A percentile compares a stretch with the other conserved stretches of the same genome.
These are phyloP conservation scores for Sycophila sp. DNA, from an alignment of 1,140 invertebrate genomes.

Conservation along the genomic window DNA sequence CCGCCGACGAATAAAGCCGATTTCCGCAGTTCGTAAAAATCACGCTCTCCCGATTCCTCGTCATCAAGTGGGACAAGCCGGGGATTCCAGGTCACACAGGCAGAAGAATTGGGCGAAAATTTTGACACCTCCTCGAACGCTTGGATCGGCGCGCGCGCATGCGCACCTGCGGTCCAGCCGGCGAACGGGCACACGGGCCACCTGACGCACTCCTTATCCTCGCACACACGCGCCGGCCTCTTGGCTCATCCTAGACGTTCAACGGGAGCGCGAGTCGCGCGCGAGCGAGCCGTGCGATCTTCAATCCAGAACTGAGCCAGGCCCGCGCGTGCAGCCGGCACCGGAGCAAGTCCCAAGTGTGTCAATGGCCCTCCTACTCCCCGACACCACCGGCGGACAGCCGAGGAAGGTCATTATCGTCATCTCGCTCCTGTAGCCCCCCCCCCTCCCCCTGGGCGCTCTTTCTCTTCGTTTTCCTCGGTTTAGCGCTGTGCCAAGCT, in stretches of 20 bases:
- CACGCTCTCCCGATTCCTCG: constrained; percentile 8
- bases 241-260: constrained; percentile 10
- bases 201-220: not conserved
- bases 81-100: not conserved
- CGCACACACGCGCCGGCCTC: not conserved
- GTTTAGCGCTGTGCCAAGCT: constrained; percentile 30
- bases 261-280: not conserved
- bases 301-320: constrained; percentile 61
- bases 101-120: no score
- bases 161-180: no score
- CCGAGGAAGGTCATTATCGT: constrained; percentile 65
- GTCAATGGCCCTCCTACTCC: constrained; percentile 66
- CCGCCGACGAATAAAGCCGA: no score
- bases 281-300: constrained; percentile 55
- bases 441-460: constrained; percentile 27
- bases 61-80: not conserved
- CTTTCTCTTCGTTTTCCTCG: not conserved
- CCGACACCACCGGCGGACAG: constrained; percentile 37
- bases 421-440: constrained; percentile 46
- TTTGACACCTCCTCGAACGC: no score
- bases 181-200: not conserved
- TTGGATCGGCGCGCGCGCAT: no score
- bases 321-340: constrained; percentile 11
- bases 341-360: constrained; percentile 58
- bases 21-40: no score